These are phyloP conservation scores for Oithona nana DNA, from an alignment of 2,888 invertebrate genomes.

Conservation along the genomic window DNA sequence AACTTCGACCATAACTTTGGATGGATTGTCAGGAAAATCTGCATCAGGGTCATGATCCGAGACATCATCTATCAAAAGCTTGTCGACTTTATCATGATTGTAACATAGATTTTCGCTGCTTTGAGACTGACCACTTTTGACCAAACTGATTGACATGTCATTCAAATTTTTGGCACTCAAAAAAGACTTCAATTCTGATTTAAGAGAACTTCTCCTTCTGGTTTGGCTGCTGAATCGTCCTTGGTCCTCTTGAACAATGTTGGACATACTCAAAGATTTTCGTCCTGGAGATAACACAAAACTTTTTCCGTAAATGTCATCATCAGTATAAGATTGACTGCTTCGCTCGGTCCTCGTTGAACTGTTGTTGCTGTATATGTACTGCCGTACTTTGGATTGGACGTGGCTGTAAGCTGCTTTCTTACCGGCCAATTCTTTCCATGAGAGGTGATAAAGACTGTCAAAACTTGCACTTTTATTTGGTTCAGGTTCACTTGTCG, in stretches of 20 bases:
- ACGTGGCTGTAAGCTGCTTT: slow-evolving; percentile 1
- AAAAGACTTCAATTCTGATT: slow-evolving; percentile 5
- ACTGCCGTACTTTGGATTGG: slow-evolving; percentile 7
- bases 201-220: background rate
- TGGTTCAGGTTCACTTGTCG: background rate
- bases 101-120: background rate
- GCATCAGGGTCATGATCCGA: slow-evolving; percentile 1
- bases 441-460: background rate
- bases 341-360: background rate
- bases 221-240: background rate
- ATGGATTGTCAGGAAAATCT: background rate
- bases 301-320: background rate
- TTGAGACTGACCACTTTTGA: background rate
- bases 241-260: background rate
- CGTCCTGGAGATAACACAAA: background rate
- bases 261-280: slow-evolving; percentile 13
- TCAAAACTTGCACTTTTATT: background rate
- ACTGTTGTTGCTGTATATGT: background rate
- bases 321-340: background rate
- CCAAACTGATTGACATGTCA: background rate
- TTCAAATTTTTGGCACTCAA: background rate
- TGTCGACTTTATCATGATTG: background rate
- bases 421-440: background rate
- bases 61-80: slow-evolving; percentile 11
- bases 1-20: background rate